Evolutionary conservation across 2,888 invertebrate species (phyloP).

Genomic region (Tenthredo mesomela): DNA sequence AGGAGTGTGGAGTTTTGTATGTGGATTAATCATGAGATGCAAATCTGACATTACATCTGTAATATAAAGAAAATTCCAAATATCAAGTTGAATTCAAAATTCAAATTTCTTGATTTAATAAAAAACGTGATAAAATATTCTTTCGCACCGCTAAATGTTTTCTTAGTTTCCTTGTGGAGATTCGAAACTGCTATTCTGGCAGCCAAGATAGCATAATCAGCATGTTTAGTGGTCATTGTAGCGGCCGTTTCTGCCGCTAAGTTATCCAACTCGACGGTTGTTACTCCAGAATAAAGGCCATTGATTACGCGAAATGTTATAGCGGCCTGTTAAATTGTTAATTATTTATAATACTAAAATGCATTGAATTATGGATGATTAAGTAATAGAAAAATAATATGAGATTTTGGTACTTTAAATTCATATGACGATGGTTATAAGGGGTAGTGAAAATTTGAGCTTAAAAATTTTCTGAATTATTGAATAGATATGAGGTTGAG

Average conservation of each 20-base stretch:
- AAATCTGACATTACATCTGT: conserved; percentile 95
- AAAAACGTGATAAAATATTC: neutral
- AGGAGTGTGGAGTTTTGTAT: conserved; percentile 86
- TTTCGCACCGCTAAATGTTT: conserved; percentile 90
- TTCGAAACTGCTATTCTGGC: conserved; percentile 97
- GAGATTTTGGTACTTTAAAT: too few species aligned
- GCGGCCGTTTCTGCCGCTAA: conserved; percentile 99
- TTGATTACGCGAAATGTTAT: conserved; percentile 96
- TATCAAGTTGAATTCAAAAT: neutral
- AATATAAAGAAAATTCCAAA: neutral
- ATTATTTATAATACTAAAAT: neutral
- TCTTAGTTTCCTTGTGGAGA: conserved; percentile 98
- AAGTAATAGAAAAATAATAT: neutral
- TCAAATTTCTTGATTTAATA: neutral
- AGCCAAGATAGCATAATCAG: conserved; percentile 95
- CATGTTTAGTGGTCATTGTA: conserved; percentile 97
- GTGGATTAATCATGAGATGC: conserved; percentile 87
- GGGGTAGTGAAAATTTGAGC: neutral
- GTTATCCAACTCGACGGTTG: conserved; percentile 98
- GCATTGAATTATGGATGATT: neutral
- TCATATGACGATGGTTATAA: too few species aligned
- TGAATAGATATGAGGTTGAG: neutral
- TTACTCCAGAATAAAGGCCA: conserved; percentile 97
- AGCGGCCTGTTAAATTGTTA: conserved; percentile 80
- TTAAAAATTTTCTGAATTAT: neutral